phyloP scores from a whole-genome alignment of 1,140 invertebrate species.

The Carcinoscorpius rotundicauda region DNA sequence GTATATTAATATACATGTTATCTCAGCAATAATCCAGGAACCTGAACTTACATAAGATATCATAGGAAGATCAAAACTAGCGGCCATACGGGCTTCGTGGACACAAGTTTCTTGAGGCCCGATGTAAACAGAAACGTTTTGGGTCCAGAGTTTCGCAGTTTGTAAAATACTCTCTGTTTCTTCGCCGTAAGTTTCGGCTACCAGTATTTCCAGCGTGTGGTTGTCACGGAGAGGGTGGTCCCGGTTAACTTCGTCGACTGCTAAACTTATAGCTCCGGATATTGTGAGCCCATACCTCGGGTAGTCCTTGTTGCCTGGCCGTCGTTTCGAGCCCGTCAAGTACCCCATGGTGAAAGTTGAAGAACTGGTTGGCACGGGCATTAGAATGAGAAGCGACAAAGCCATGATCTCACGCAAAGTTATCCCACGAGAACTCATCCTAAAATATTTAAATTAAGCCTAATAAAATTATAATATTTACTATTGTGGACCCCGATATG shows the following conservation, averaged over 20 bases:
- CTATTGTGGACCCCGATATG: no score
- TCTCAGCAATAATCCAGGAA: no score
- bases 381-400: no score
- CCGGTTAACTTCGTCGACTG: slow-evolving; percentile 38
- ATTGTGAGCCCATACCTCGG: slow-evolving; percentile 55
- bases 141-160: slow-evolving; percentile 72
- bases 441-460: no score
- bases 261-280: slow-evolving; percentile 72
- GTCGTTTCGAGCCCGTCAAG: slow-evolving; percentile 52
- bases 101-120: slow-evolving; percentile 92
- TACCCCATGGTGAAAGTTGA: slow-evolving; percentile 31
- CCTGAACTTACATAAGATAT: slow-evolving; percentile 48
- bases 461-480: no score
- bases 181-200: slow-evolving; percentile 84
- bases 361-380: no score
- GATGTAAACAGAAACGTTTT: slow-evolving; percentile 76
- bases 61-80: slow-evolving; percentile 79
- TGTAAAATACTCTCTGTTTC: slow-evolving; percentile 70
- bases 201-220: slow-evolving; percentile 53
- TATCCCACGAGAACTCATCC: no score
- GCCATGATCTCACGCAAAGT: no score
- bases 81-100: slow-evolving; percentile 85
- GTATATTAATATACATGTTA: no score
- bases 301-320: slow-evolving; percentile 59
- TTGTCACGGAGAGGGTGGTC: slow-evolving; percentile 32